Conservation (phyloP, 2,797 vertebrate genomes). For the Melanotaenia trifasciata region DNA sequence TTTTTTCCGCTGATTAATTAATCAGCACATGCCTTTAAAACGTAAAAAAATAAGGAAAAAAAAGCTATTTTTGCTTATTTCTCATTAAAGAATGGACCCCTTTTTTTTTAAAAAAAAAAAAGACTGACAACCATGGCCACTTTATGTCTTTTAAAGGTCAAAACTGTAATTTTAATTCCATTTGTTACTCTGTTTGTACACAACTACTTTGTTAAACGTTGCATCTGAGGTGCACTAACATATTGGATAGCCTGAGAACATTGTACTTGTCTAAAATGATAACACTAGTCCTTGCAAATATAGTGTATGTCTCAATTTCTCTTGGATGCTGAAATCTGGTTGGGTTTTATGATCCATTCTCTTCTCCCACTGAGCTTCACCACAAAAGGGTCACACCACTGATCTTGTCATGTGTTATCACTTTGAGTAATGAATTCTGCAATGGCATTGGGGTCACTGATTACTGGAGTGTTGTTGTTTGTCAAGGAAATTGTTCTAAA, state of each 20-base stretch:
- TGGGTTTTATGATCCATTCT: not conserved
- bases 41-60: not conserved
- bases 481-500: not conserved
- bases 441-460: constrained; percentile 29
- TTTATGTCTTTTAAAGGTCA: not conserved
- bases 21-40: too few relatives aligned
- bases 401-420: constrained; percentile 28
- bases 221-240: not conserved
- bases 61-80: not conserved
- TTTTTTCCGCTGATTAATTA: not conserved
- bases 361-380: not conserved
- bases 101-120: too few relatives aligned
- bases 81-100: not conserved
- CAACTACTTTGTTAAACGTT: too few relatives aligned
- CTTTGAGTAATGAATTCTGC: constrained; percentile 29
- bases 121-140: not conserved
- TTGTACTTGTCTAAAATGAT: not conserved
- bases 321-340: not conserved
- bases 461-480: constrained; percentile 11
- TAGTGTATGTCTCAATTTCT: not conserved
- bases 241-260: not conserved
- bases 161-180: not conserved
- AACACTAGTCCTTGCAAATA: not conserved
- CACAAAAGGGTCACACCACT: constrained; percentile 11
- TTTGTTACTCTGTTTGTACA: not conserved